Evolutionary conservation across 2,797 vertebrate species (phyloP), one percentile per base, ranked within the genome.

Genomic region (Myotis myotis): DNA sequence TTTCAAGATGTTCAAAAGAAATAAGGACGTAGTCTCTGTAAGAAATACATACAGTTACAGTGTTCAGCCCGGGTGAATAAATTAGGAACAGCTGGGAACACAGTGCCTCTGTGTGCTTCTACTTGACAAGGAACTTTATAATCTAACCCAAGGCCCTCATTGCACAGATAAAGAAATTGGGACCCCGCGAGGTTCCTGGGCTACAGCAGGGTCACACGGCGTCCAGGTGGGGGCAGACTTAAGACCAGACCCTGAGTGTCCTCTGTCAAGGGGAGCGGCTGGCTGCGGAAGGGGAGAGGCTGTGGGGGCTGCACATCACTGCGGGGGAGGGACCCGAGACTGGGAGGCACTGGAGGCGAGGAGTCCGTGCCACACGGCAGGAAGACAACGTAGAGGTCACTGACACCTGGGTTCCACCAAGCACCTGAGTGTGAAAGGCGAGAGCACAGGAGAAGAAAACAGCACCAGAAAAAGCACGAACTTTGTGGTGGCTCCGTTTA

Each of bases 1-100:
- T 92, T 96, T 76, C 28, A 76, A 74, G 55, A 81, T 68, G 64
- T 66, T 95, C 33, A 75, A 75, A 86, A 95, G 83, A 91, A 91
- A 53, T 84, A 78, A 94, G 36, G 22, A 80, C 72, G 16, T 66
- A 44, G 28, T 74, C 41, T 71, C 66, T 93, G 87, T 70, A 71
- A 84, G 53, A 17, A 94, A 66, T 23, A 68, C 16, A 66, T 23
- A 62, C 19, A 64, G 49, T 74, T 83, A 6, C 5, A 74, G 60
- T 71, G 86, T n/a, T 76, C 66, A 82, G 28, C 6, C 16, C 70
- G 44, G 36, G 38, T 53, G 79, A 78, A 93, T 74, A 81, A 55
- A 89, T 88, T 57, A 71, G 44, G 49, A 92, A 92, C 53, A 92
- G 20, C 55, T 68, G 22, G 28, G 57, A 82, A 95, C 57, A 84